Evolutionary conservation across 2,113 vertebrate species (phyloP), one percentile per base, ranked within the genome.

Genomic region (Mustelus asterias): DNA sequence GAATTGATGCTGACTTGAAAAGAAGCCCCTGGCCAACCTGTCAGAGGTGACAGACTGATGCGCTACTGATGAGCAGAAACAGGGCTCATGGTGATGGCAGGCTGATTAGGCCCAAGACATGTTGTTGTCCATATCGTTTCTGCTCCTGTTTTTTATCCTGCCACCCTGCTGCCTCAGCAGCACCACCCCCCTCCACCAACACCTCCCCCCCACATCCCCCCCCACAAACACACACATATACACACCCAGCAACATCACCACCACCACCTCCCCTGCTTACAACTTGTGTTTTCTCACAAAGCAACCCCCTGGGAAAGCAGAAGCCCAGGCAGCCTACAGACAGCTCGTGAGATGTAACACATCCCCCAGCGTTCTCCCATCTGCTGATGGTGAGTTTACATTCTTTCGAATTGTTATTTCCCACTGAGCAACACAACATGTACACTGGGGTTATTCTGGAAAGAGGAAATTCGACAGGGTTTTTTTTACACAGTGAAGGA

Each of bases 1-100:
- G 94, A 95, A 72, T 95, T 95, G 94, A 95, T 95, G 94, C 20
- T 95, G 94, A 95, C 94, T 72, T 41, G 41, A 29, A 60, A 60
- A 60, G 88, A 11, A 90, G 88, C 88, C 37, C 24, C 69, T 33
- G 94, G 65, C 69, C 26, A n/a, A 72, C 13, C 41, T 72, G 94
- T 95, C 94, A 95, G 67, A 26, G 67, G 60, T 72, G 67, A 95
- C 94, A 95, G 94, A 72, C 67, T 44, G 67, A 29, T 95, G 67
- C 33, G 65, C 37, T 72, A 65, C 69, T 95, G 94, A 44, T 72
- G 67, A 95, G 94, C 67, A 48, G 41, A 54, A 13, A 29, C 26
- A 76, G 94, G n/a, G 26, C 41, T 95, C 65, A 70, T 67, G 20
- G 18, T 5, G 65, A 44, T 26, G 88, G 93, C 65, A 48, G 37